Conservation (phyloP, 2,113 vertebrate genomes). For the Pelvicachromis taeniatus region DNA sequence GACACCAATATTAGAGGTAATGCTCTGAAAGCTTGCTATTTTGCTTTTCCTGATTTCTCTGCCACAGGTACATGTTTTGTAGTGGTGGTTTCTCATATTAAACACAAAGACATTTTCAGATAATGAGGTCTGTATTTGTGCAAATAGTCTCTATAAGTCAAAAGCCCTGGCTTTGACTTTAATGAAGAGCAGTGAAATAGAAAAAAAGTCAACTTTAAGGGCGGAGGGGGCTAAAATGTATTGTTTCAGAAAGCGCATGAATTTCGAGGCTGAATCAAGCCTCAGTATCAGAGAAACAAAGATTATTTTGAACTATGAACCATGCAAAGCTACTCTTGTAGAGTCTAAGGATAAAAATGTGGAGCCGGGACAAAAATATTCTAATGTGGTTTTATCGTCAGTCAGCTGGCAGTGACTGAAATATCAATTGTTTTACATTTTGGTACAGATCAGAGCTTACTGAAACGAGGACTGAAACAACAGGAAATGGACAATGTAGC, state of each 20-base stretch:
- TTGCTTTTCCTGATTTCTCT: background rate
- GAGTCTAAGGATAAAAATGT: background rate
- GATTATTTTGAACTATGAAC: background rate
- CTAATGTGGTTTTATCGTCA: background rate
- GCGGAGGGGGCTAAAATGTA: background rate
- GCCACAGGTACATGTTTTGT: background rate
- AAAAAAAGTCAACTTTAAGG: background rate
- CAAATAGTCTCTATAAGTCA: background rate
- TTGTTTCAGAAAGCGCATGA: background rate
- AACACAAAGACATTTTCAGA: background rate
- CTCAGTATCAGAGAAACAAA: background rate
- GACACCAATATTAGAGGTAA: constrained; percentile 27
- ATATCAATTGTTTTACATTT: background rate
- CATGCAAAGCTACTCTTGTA: background rate
- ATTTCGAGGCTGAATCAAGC: background rate
- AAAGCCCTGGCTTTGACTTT: background rate
- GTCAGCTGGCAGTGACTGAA: background rate
- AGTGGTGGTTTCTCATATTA: background rate
- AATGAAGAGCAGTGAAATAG: background rate
- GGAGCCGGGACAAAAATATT: background rate
- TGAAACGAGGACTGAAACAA: constrained; percentile 65
- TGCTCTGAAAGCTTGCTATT: background rate
- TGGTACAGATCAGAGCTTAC: constrained; percentile 53
- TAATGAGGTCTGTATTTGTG: background rate
- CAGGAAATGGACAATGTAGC: constrained; percentile 53